phyloP scores from a whole-genome alignment of 37 sponge, comb jelly and placozoan species.

The Petrosia ficiformis region DNA sequence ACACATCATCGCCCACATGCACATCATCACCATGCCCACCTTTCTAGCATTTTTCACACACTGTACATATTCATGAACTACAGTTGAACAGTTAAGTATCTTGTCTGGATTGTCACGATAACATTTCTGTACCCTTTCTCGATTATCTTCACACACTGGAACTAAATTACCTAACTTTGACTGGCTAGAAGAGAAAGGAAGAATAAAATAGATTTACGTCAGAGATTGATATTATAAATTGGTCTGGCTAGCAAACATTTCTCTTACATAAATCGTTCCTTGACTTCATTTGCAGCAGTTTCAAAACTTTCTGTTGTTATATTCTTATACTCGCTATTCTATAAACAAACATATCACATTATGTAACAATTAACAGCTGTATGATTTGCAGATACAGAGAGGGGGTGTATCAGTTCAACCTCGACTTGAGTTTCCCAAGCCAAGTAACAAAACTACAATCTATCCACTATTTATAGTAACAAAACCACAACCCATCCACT shows the following conservation, averaged over 20 bases:
- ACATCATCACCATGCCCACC: no score
- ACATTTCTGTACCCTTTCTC: constrained; percentile 37
- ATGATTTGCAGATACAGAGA: no score
- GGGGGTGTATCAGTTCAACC: no score
- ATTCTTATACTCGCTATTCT: constrained; percentile 42
- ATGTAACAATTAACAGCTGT: not conserved
- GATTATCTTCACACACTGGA: constrained; percentile 23
- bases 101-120: constrained; percentile 37
- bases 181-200: not conserved
- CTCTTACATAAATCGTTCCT: constrained; percentile 38
- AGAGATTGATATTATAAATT: no score
- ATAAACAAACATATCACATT: not conserved
- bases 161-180: constrained; percentile 5
- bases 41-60: constrained; percentile 56
- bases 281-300: constrained; percentile 13
- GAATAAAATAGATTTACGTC: not conserved
- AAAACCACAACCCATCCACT: no score
- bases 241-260: no score
- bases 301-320: constrained; percentile 30
- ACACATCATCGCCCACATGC: no score
- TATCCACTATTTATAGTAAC: no score
- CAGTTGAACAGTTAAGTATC: constrained; percentile 46
- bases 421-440: no score
- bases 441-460: no score
- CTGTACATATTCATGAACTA: constrained; percentile 47